Evolutionary conservation across 2,888 invertebrate genomes (phyloP).

Genomic region (Drosophila bunnanda): DNA sequence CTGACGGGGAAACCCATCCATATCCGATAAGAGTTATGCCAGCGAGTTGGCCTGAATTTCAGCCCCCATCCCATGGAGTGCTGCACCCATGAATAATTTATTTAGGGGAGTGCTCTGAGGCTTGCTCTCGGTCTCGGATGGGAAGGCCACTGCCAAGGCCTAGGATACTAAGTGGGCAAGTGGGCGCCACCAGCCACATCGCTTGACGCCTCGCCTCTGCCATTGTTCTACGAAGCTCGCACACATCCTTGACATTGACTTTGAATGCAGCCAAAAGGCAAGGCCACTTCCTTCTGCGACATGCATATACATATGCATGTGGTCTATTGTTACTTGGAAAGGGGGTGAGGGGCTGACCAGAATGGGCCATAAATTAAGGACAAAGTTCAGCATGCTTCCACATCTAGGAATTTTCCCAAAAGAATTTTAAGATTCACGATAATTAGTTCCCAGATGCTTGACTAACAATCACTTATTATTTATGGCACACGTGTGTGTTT

Average conservation of each 20-base stretch:
- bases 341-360: background rate
- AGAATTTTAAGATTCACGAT: background rate
- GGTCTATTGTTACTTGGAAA: constrained; percentile 1
- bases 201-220: constrained; percentile 32
- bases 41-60: constrained; percentile 28
- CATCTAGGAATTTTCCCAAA: background rate
- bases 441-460: background rate
- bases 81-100: constrained; percentile 61
- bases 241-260: constrained; percentile 78
- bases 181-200: constrained; percentile 52
- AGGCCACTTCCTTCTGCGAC: constrained; percentile 22
- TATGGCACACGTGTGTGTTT: constrained; percentile 15
- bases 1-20: constrained; percentile 32
- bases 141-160: constrained; percentile 43
- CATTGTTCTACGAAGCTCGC: constrained; percentile 60
- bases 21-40: constrained; percentile 32
- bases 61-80: constrained; percentile 20
- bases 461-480: background rate
- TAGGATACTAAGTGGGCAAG: constrained; percentile 46
- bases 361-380: background rate
- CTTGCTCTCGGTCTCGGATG: too few relatives aligned
- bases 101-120: constrained; percentile 35
- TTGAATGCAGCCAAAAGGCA: constrained; percentile 48
- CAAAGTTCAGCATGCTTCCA: constrained; percentile 2
- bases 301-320: constrained; percentile 8